Conservation (phyloP, 1,140 invertebrate genomes). For the Bombus sibiricus region DNA sequence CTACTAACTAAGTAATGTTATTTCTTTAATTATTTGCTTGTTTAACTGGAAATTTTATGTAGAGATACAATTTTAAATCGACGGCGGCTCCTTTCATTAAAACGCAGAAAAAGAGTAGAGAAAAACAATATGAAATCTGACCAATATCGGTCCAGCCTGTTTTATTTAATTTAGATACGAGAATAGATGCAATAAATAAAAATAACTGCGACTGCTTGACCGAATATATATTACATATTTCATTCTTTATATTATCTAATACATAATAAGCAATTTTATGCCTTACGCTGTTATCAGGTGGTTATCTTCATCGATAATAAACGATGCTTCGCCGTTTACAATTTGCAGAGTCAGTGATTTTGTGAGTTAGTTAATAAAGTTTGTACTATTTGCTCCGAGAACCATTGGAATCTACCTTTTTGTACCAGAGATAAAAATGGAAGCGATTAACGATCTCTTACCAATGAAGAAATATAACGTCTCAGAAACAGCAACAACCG, state of each 20-base stretch:
- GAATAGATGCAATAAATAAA: too few relatives aligned
- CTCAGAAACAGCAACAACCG: neutral
- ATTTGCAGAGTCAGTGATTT: conserved; percentile 32
- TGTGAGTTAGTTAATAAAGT: neutral
- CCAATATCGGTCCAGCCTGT: too few relatives aligned
- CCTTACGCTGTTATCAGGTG: neutral
- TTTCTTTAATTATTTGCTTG: too few relatives aligned
- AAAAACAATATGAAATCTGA: too few relatives aligned
- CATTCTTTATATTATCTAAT: neutral
- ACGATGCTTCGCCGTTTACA: conserved; percentile 38
- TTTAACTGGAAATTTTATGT: too few relatives aligned
- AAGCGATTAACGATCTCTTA: conserved; percentile 7
- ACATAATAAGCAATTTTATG: neutral
- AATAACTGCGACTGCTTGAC: too few relatives aligned
- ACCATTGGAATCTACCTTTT: conserved; percentile 6
- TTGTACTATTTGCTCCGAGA: neutral
- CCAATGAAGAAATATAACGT: neutral
- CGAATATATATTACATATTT: neutral
- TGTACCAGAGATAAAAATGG: neutral
- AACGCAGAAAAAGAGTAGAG: too few relatives aligned
- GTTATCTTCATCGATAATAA: conserved; percentile 38
- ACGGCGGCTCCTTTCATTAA: too few relatives aligned
- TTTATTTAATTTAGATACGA: too few relatives aligned
- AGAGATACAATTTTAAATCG: too few relatives aligned
- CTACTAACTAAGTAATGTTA: too few relatives aligned